Conservation (phyloP, 2,888 invertebrate genomes). For the Sycophila texana region DNA sequence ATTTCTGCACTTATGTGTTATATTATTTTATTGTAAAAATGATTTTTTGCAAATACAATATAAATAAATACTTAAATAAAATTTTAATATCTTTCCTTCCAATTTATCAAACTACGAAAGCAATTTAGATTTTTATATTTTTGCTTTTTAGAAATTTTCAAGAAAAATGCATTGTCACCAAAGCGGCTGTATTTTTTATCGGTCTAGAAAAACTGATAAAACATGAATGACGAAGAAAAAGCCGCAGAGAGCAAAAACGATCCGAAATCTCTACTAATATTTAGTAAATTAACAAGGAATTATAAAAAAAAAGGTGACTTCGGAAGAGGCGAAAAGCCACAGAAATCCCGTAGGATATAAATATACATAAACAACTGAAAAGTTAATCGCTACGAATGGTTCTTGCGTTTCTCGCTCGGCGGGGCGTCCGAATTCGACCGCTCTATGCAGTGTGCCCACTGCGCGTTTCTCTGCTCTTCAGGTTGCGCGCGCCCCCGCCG, state of each 20-base stretch:
- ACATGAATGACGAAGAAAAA: neutral
- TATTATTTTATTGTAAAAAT: no score
- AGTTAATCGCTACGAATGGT: constrained; percentile 32
- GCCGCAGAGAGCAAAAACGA: neutral
- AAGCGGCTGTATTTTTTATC: neutral
- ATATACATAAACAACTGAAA: constrained; percentile 13
- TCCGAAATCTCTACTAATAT: neutral
- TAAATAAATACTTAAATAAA: no score
- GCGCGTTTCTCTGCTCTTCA: neutral
- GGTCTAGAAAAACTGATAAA: neutral
- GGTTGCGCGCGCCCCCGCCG: constrained; percentile 17
- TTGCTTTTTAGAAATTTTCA: no score
- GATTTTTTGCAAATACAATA: no score
- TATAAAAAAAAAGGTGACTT: neutral
- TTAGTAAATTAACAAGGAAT: neutral
- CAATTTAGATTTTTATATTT: no score
- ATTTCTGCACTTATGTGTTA: no score
- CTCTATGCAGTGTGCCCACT: neutral
- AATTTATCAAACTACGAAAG: no score
- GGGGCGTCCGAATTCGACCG: constrained; percentile 1
- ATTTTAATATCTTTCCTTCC: no score
- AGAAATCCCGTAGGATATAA: no score
- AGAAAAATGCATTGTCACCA: no score
- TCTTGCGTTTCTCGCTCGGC: constrained; percentile 26
- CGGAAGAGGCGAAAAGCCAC: no score